Evolutionary conservation across 2,888 invertebrate species (phyloP).

Genomic region (Drosophila neutralis): DNA sequence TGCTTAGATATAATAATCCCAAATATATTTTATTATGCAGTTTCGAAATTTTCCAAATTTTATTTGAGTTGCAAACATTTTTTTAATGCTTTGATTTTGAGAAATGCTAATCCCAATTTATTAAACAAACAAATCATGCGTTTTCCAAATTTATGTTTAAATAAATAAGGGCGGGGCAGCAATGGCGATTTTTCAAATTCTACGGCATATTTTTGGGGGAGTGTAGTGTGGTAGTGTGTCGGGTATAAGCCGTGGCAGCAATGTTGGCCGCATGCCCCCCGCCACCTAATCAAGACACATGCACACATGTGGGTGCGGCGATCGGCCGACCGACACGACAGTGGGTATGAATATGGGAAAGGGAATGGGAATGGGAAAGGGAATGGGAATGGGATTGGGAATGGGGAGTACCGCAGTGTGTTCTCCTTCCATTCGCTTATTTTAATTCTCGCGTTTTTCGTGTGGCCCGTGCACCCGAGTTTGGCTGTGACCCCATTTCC

Average conservation of each 20-base stretch:
- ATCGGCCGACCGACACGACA: constrained; percentile 60
- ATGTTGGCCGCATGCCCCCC: constrained; percentile 36
- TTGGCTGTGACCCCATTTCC: constrained; percentile 72
- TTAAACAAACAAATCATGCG: background rate
- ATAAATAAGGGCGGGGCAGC: background rate
- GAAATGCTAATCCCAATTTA: background rate
- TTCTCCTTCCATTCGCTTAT: constrained; percentile 69
- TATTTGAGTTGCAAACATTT: background rate
- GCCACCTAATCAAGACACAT: constrained; percentile 2
- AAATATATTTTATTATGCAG: background rate
- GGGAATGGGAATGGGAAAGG: background rate
- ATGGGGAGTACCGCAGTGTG: constrained; percentile 34
- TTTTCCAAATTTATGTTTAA: background rate
- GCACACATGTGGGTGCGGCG: constrained; percentile 73
- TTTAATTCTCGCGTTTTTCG: constrained; percentile 64
- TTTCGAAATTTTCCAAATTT: background rate
- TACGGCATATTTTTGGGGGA: background rate
- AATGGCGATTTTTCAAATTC: background rate
- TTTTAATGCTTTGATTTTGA: background rate
- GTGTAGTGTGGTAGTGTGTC: constrained; percentile 5
- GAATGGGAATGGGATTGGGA: background rate
- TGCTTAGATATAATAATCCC: too few species aligned
- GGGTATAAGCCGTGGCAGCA: constrained; percentile 41
- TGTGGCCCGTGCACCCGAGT: constrained; percentile 58
- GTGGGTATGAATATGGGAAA: background rate